Evolutionary conservation across 2,113 vertebrate species (phyloP).

Genomic region (Addax nasomaculatus): DNA sequence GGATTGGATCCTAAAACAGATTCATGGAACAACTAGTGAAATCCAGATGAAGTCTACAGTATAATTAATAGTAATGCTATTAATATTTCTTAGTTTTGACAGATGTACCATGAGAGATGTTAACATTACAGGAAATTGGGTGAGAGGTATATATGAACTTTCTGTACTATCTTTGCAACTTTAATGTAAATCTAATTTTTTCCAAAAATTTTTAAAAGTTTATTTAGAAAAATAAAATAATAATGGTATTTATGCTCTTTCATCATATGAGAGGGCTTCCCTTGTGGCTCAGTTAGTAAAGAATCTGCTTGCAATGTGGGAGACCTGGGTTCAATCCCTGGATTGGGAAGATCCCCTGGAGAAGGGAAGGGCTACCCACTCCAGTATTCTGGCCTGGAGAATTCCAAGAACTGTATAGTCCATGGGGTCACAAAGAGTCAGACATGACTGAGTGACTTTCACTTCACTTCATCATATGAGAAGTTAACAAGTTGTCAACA

Average conservation of each 20-base stretch:
- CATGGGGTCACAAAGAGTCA: background rate
- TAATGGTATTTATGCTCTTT: background rate
- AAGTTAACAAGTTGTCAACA: background rate
- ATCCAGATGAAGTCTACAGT: background rate
- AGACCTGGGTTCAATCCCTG: background rate
- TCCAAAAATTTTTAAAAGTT: background rate
- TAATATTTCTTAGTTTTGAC: background rate
- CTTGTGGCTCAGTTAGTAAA: background rate
- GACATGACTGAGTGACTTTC: background rate
- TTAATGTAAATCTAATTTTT: background rate
- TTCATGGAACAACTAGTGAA: background rate
- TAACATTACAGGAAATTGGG: background rate
- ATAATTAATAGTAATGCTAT: background rate
- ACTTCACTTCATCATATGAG: background rate
- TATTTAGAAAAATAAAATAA: background rate
- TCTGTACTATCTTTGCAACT: background rate
- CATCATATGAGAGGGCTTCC: background rate
- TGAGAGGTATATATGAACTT: background rate
- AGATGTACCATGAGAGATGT: background rate
- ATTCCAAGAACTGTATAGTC: background rate
- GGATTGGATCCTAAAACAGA: background rate
- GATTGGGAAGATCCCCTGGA: background rate
- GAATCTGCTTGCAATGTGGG: background rate
- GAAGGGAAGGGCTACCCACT: background rate
- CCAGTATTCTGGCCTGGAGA: background rate